These are phyloP conservation scores for Cephus pygmeus DNA, from an alignment of 2,888 invertebrate species.

Conservation along the genomic window DNA sequence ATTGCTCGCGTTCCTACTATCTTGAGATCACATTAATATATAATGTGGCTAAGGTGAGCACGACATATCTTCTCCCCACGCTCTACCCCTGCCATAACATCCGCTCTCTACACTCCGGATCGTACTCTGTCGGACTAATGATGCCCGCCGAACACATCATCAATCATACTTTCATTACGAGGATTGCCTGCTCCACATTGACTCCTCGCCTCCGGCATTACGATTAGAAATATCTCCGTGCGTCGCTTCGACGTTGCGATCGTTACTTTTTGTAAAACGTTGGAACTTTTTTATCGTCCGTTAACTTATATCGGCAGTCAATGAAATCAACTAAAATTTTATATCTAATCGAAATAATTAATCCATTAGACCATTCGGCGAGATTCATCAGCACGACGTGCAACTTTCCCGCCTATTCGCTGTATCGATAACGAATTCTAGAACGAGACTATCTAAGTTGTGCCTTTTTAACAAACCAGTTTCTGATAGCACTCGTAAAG, in stretches of 20 bases:
- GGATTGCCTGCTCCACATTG: conserved; percentile 59
- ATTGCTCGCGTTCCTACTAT: conserved; percentile 5
- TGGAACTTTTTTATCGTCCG: conserved; percentile 1
- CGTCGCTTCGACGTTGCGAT: conserved; percentile 1
- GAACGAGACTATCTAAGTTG: conserved; percentile 17
- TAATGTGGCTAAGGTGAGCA: conserved; percentile 31
- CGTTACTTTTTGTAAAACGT: conserved; percentile 39
- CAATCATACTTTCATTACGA: conserved; percentile 66
- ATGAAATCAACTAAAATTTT: background rate
- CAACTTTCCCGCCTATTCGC: background rate
- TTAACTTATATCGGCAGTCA: background rate
- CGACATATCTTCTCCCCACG: conserved; percentile 3
- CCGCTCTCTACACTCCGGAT: background rate
- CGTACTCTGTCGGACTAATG: conserved; percentile 53
- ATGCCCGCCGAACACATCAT: conserved; percentile 57
- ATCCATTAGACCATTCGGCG: background rate
- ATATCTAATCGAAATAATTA: background rate
- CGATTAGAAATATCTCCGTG: conserved; percentile 21
- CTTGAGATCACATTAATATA: conserved; percentile 31
- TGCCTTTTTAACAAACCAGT: conserved; percentile 41
- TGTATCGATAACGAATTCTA: background rate
- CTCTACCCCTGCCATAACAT: background rate
- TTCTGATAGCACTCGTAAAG: conserved; percentile 57
- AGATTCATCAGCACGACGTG: background rate
- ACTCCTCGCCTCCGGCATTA: conserved; percentile 57